A percentile compares a stretch with the other conserved stretches of the same genome.
phyloP scores from a whole-genome alignment of 2,113 vertebrate species.

The Daubentonia madagascariensis region DNA sequence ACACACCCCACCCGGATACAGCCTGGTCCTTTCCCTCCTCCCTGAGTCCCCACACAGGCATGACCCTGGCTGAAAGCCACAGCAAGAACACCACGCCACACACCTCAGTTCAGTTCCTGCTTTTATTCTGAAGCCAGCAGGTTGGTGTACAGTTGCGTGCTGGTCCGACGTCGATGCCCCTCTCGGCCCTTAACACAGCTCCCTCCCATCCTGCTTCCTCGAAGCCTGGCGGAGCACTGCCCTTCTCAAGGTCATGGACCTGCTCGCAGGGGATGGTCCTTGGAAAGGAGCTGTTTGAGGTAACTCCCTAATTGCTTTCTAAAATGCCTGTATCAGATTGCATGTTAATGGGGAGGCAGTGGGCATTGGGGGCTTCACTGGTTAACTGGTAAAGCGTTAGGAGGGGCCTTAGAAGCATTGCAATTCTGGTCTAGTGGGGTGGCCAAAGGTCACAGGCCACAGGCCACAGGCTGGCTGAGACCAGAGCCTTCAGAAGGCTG shows the following conservation, averaged over 20 bases:
- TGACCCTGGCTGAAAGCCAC: not conserved
- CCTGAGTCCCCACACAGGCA: accelerated
- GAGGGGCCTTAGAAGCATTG: not conserved
- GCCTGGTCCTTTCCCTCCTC: not conserved
- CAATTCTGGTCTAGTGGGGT: not conserved
- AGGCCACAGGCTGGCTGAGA: not conserved
- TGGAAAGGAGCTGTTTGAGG: not conserved
- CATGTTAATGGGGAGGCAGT: not conserved
- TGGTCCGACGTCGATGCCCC: not conserved
- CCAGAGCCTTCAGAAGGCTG: not conserved
- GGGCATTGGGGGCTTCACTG: not conserved
- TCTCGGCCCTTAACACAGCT: not conserved
- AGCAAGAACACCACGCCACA: not conserved
- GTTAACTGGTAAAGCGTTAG: too few species aligned
- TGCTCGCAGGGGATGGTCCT: not conserved
- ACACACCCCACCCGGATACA: not conserved
- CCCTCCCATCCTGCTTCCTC: accelerated
- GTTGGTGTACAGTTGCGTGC: accelerated
- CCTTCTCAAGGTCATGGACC: not conserved
- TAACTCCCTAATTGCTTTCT: not conserved
- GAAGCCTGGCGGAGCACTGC: too few species aligned
- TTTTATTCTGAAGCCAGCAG: not conserved
- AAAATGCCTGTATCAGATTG: not conserved
- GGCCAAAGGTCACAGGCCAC: not conserved
- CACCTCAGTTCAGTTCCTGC: accelerated